phyloP scores from a whole-genome alignment of 2,797 vertebrate species.

The Aeoliscus strigatus region DNA sequence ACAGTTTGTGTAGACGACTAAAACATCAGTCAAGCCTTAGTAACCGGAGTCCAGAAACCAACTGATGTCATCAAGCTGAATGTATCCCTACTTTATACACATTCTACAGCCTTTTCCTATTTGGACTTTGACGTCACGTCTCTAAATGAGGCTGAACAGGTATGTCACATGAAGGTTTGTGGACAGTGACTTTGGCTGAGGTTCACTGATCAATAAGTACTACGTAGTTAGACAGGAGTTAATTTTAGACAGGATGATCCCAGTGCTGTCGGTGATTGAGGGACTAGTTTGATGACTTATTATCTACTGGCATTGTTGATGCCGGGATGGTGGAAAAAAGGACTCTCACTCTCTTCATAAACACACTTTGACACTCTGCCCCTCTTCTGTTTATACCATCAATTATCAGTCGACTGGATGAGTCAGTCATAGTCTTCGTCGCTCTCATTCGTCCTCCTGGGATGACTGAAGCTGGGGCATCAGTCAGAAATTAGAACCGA shows the following conservation, averaged over 20 bases:
- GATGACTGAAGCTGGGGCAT: no score
- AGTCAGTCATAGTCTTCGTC: constrained; percentile 7
- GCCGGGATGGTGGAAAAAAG: constrained; percentile 29
- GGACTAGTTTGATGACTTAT: constrained; percentile 58
- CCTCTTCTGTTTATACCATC: constrained; percentile 21
- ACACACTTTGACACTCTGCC: constrained; percentile 33
- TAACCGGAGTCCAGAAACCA: no score
- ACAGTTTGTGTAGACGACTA: no score
- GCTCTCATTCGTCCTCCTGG: background rate
- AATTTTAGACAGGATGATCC: constrained; percentile 29
- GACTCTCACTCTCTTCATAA: constrained; percentile 28
- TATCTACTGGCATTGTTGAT: constrained; percentile 50
- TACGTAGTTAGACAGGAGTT: constrained; percentile 24
- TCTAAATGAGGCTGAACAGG: no score
- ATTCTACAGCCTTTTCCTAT: no score
- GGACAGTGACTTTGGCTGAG: constrained; percentile 3
- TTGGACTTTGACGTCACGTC: no score
- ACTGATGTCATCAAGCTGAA: no score
- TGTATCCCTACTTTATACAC: no score
- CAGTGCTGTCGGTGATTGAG: constrained; percentile 25
- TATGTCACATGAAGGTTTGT: constrained; percentile 7
- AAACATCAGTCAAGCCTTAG: no score
- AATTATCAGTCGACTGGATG: constrained; percentile 17
- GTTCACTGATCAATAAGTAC: constrained; percentile 21
- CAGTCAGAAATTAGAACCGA: background rate